A percentile compares a stretch with the other conserved stretches of the same genome.
These are phyloP conservation scores for Cheumatopsyche charites DNA, from an alignment of 1,140 invertebrate species.

Conservation along the genomic window DNA sequence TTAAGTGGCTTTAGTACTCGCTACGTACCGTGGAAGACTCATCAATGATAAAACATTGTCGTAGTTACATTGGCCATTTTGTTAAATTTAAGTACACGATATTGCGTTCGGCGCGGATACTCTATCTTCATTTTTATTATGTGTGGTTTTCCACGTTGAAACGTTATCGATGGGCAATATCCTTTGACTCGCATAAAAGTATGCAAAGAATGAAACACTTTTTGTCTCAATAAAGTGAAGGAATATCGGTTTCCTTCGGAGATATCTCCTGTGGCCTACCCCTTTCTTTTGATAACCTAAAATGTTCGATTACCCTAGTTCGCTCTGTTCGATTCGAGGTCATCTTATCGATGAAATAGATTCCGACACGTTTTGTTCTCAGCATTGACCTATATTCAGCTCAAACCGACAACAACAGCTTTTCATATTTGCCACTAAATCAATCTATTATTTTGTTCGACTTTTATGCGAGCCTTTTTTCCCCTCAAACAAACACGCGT, in stretches of 20 bases:
- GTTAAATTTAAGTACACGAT: too few species aligned
- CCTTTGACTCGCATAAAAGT: neutral
- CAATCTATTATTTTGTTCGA: too few species aligned
- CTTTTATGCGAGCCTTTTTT: too few species aligned
- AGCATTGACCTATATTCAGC: conserved; percentile 21
- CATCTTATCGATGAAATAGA: conserved; percentile 18
- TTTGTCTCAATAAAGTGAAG: neutral
- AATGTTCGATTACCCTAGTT: conserved; percentile 30
- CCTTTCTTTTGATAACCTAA: conserved; percentile 4
- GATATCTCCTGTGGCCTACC: conserved; percentile 35
- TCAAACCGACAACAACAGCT: too few species aligned
- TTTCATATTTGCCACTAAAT: too few species aligned
- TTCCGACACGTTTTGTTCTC: conserved; percentile 2
- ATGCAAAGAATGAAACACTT: neutral
- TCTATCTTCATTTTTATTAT: too few species aligned
- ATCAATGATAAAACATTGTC: neutral
- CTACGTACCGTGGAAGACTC: neutral
- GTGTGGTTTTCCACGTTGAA: too few species aligned
- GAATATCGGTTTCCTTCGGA: conserved; percentile 34
- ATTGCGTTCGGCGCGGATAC: too few species aligned
- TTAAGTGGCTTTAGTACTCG: neutral
- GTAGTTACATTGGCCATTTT: too few species aligned
- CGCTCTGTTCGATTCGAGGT: conserved; percentile 26
- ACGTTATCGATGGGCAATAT: too few species aligned
- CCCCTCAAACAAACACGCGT: too few species aligned